Conservation (phyloP, 2,113 vertebrate species). For the Acanthisitta chloris region DNA sequence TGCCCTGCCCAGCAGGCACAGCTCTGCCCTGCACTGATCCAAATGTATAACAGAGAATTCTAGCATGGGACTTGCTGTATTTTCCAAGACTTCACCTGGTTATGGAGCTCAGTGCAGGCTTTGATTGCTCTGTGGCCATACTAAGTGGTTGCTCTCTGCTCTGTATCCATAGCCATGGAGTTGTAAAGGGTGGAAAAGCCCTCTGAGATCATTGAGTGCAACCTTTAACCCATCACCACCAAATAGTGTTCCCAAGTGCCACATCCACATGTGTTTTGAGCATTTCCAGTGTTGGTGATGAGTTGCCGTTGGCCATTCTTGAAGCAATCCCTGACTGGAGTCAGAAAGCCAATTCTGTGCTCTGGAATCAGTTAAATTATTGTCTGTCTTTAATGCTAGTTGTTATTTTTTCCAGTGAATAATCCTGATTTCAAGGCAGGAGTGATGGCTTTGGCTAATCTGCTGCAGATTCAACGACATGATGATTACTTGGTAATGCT, state of each 20-base stretch:
- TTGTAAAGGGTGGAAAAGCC: background rate
- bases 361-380: background rate
- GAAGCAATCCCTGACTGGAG: background rate
- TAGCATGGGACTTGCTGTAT: background rate
- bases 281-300: background rate
- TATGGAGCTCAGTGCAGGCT: accelerated
- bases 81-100: background rate
- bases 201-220: background rate
- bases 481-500: conserved; percentile 98
- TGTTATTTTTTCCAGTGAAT: conserved; percentile 73
- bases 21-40: background rate
- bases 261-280: background rate
- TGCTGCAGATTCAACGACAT: conserved; percentile 93
- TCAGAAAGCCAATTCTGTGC: background rate
- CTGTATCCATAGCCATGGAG: background rate
- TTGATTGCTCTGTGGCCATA: background rate
- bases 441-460: conserved; percentile 90
- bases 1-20: background rate
- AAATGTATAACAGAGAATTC: background rate
- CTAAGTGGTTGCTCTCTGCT: background rate
- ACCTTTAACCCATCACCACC: background rate
- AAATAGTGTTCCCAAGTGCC: background rate
- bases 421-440: conserved; percentile 97
- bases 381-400: accelerated
- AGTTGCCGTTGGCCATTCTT: background rate